Percentiles rank a stretch among this genome's conserved stretches.
Conservation (phyloP, 2,888 invertebrate genomes). For the Allacma fusca region DNA sequence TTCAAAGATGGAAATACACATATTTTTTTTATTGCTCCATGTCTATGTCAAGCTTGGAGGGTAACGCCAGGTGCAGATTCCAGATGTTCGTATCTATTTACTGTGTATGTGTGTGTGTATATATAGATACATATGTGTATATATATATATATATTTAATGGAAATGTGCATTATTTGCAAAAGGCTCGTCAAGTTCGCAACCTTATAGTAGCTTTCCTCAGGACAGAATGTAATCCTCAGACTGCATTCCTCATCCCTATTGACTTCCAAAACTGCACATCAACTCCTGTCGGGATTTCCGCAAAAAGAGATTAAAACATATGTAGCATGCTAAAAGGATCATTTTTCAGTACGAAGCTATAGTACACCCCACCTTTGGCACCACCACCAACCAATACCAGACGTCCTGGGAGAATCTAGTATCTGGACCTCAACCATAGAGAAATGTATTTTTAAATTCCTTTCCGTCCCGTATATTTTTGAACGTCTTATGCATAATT, state of each 20-base stretch:
- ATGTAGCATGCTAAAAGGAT: not conserved
- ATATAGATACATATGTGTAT: not conserved
- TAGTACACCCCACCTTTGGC: not conserved
- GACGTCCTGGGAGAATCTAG: not conserved
- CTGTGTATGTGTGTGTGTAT: not conserved
- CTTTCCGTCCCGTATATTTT: not conserved
- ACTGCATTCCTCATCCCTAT: too few relatives aligned
- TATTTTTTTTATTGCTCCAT: not conserved
- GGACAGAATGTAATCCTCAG: too few relatives aligned
- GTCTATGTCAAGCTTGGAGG: not conserved
- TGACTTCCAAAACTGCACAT: not conserved
- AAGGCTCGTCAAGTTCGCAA: not conserved
- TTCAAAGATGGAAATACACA: too few relatives aligned
- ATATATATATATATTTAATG: not conserved
- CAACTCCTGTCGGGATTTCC: not conserved
- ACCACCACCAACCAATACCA: not conserved
- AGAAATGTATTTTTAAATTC: not conserved
- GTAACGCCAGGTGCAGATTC: constrained; percentile 12
- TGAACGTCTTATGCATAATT: not conserved
- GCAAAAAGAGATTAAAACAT: constrained; percentile 1
- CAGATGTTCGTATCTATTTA: not conserved
- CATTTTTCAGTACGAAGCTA: not conserved
- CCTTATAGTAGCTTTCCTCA: not conserved
- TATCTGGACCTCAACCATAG: too few relatives aligned
- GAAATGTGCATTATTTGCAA: not conserved